Evolutionary conservation across 2,113 vertebrate genomes (phyloP), one percentile per base, ranked within the genome.

Genomic region (Nestor notabilis): DNA sequence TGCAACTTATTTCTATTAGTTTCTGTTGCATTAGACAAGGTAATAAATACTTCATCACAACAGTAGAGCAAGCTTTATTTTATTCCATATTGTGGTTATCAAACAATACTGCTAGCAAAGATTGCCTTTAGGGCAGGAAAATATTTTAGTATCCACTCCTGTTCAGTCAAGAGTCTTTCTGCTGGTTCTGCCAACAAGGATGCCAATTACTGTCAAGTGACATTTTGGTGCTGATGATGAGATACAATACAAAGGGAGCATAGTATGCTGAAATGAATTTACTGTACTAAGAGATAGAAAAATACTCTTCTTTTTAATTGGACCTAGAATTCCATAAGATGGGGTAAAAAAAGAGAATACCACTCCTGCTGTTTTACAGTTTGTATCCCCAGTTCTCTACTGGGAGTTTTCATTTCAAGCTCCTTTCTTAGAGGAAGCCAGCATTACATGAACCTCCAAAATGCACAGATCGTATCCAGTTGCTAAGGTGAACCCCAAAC

Each of bases 161-260:
- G 83, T 33, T 56, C 81, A 76, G 72, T 78, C 7, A 7, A 78
- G 75, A 91, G 35, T 47, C 69, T 76, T 87, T 90, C 52, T 94
- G 72, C 39, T 88, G 41, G 66, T 61, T 92, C 82, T 93, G 86
- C 69, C 84, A 91, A 93, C 75, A 92, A 88, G 43, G 64, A 84
- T 74, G 72, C 33, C 92, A 89, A 90, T 95, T 94, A 95, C 44
- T 56, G 72, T 95, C 95, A 89, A 87, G 60, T 56, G 86, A 90
- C 44, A 72, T 91, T 91, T 90, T 94, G 78, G 46, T 94, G 60
- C 28, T 74, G 50, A 19, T 79, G 68, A n/a, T 65, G 87, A 84
- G 47, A 94, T 74, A 89, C 29, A 64, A 87, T 79, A 69, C 39
- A 80, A 75, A 90, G 47, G 85, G 29, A 89, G 21, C 24, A 44